Evolutionary conservation across 2,888 invertebrate genomes (phyloP), one percentile per base, ranked within the genome.

Genomic region (Machimus rusticus): DNA sequence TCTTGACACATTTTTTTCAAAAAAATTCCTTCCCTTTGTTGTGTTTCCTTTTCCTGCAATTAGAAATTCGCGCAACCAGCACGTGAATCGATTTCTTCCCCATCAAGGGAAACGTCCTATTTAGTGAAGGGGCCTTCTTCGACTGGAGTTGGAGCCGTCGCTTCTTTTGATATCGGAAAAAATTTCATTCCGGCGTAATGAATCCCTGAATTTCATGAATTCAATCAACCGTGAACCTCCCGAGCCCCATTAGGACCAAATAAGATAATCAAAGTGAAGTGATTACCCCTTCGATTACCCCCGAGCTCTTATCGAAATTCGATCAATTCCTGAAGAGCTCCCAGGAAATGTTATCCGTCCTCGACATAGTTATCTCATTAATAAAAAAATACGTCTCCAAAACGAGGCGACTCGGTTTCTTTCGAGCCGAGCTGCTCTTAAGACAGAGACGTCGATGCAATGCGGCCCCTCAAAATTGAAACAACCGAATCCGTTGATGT

Each of bases 301-400:
- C 79, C 39, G 43, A 51, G 39, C 74, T 19, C 84, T 85, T 85
- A 85, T 85, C 43, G 85, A 16, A 46, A 43, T 43, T 43, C 74
- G 46, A 85, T 85, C 85, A 66, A 74, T 74, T 46, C 46, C 28
- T 74, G 74, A 43, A 74, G 12, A 51, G 74, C 28, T 43, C 28
- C 46, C 16, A 46, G 31, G 28, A 74, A 51, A 46, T 31, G 23
- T 51, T 12, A 85, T 74, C 74, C 74, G 74, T 46, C 85, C 28
- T 31, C 84, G 84, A 84, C 85, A 85, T 31, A 46, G 85, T 85
- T 85, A 85, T 85, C 85, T 85, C 85, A 85, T 74, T 85, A 85
- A 74, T 85, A 85, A 85, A 46, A 46, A 28, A 57, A 43, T 8
- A 46, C 39, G n/a, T 79, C 79, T 16, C 19, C 23, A 79, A 37